Percentiles rank a stretch among this genome's conserved stretches.
Evolutionary conservation across 1,140 invertebrate genomes (phyloP).

Genomic region (Dolichoris vasculosae): DNA sequence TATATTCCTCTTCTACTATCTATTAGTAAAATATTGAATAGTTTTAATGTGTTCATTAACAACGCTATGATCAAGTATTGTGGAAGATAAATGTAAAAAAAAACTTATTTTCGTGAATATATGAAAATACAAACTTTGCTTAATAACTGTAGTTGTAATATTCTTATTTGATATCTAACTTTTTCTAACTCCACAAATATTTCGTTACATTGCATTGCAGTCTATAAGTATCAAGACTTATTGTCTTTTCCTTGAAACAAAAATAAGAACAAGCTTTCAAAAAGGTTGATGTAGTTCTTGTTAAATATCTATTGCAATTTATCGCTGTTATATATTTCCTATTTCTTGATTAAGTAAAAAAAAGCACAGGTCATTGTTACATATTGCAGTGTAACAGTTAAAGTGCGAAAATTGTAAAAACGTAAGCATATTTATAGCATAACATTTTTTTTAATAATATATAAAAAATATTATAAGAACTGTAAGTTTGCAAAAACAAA

Average conservation of each 20-base stretch:
- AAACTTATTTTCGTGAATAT: not conserved
- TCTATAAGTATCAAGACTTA: not conserved
- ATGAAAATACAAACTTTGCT: not conserved
- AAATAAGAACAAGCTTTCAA: not conserved
- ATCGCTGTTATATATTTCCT: not conserved
- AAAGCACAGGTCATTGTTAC: too few relatives aligned
- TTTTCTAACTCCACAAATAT: not conserved
- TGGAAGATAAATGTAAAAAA: not conserved
- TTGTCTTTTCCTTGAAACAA: not conserved
- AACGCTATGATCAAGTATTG: not conserved
- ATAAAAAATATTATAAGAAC: too few relatives aligned
- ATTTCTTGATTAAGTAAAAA: too few relatives aligned
- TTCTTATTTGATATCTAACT: not conserved
- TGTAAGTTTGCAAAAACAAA: too few relatives aligned
- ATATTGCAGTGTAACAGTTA: too few relatives aligned
- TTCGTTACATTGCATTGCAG: not conserved
- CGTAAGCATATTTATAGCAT: too few relatives aligned
- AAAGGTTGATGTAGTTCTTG: not conserved
- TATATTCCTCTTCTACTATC: not conserved
- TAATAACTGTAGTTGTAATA: constrained; percentile 2
- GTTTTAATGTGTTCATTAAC: not conserved
- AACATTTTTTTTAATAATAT: too few relatives aligned
- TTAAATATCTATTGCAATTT: not conserved
- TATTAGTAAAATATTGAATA: not conserved
- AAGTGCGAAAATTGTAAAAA: too few relatives aligned